Base-by-base conservation (phyloP, 2,888 invertebrate genomes). In the Protula sp. region DNA sequence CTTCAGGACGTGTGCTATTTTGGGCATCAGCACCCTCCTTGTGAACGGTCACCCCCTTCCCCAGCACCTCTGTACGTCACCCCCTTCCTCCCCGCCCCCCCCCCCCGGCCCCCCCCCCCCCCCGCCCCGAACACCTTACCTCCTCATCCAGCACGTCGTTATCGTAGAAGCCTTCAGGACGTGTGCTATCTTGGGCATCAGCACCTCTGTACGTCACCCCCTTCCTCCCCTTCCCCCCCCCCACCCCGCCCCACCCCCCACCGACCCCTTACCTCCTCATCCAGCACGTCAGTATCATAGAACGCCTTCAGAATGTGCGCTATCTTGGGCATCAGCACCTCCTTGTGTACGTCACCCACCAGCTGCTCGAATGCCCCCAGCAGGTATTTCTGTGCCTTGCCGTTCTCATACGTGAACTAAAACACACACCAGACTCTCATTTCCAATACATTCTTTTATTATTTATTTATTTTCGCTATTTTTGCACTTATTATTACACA, bases 251-350 rank as follows among this genome's bases (percentile, higher is more conserved):
- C n/a, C n/a, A n/a, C n/a, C n/a, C n/a, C n/a, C n/a, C n/a, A n/a
- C n/a, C n/a, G n/a, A n/a, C n/a, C n/a, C n/a, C n/a, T n/a, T n/a
- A 38, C 38, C 19, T 38, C 38, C 19, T 38, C 99, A 69, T 94
- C 94, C 73, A 99, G 85, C 73, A 99, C 90, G 83, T 99, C 99
- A 70, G 85, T 82, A 83, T 99, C 98, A 83, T 99, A 99, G 76
- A 99, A 87, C 68, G 90, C 83, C 85, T 94, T 94, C 70, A 94
- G 86, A 72, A 94, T 88, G 78, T 88, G 89, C 69, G 92, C 87
- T 72, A 94, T 91, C 81, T 93, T 93, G 61, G 89, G 86, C 85
- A 98, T 86, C 72, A 99, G 86, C 57, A 85, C 83, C 4, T 72
- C 71, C 70, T 87, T 87, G 82, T 92, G 89, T 69, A 91, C 84